Evolutionary conservation across 2,888 invertebrate genomes (phyloP).

Genomic region (Oxycera nigricornis): DNA sequence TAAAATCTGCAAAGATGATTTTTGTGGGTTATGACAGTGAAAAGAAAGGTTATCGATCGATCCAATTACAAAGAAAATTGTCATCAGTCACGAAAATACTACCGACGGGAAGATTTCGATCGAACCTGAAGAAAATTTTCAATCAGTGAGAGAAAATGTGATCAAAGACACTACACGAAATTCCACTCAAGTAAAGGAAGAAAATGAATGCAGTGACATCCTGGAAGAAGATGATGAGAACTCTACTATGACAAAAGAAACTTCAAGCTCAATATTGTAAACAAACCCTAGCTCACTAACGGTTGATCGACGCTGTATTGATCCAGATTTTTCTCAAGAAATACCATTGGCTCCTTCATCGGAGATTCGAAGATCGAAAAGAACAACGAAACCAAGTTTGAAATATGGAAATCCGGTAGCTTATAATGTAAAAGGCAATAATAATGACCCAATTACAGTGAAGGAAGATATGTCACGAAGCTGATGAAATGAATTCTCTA

Average conservation of each 20-base stretch:
- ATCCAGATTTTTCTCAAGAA: background rate
- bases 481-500: too few species aligned
- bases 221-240: background rate
- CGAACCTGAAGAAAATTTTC: background rate
- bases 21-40: background rate
- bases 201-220: background rate
- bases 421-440: background rate
- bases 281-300: background rate
- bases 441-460: background rate
- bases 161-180: background rate
- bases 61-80: background rate
- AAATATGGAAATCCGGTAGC: background rate
- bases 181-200: background rate
- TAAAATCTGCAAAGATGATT: background rate
- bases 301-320: background rate
- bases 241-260: background rate
- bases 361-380: background rate
- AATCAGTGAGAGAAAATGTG: background rate
- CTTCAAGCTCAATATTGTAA: background rate
- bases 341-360: background rate
- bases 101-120: background rate
- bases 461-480: too few species aligned
- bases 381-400: background rate
- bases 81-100: background rate
- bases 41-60: background rate